A percentile compares a stretch with the other conserved stretches of the same genome.
phyloP scores from a whole-genome alignment of 2,113 vertebrate genomes.

The Sapajus apella region DNA sequence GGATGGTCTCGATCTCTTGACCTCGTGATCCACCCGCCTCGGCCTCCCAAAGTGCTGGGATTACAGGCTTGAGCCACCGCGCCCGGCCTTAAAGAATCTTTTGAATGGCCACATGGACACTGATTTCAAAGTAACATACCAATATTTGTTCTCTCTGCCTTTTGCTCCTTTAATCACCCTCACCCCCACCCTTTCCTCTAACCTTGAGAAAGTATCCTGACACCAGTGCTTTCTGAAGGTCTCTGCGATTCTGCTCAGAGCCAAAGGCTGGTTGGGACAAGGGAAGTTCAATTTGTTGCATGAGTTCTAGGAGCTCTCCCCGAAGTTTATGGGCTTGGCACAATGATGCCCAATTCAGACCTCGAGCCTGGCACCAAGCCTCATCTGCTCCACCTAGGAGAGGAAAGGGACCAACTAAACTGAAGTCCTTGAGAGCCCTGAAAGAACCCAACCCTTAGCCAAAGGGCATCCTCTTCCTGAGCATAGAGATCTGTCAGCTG shows the following conservation, averaged over 20 bases:
- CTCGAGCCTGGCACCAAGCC: conserved; percentile 91
- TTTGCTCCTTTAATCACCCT: not conserved
- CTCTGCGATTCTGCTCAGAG: conserved; percentile 90
- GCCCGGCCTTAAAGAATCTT: not conserved
- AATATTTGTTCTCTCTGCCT: not conserved
- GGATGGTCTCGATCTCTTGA: no score
- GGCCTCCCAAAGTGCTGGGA: no score
- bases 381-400: conserved; percentile 89
- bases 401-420: not conserved
- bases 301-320: conserved; percentile 92
- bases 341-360: conserved; percentile 86
- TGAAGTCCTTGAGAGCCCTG: not conserved
- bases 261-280: conserved; percentile 93
- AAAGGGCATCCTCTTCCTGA: not conserved
- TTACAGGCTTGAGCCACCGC: no score
- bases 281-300: conserved; percentile 95
- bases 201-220: conserved; percentile 98
- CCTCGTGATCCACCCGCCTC: no score
- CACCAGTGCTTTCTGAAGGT: conserved; percentile 94
- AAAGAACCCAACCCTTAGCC: not conserved
- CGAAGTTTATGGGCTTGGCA: conserved; percentile 90
- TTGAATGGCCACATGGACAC: not conserved
- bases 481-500: not conserved
- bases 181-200: not conserved
- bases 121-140: not conserved